Base-by-base conservation (phyloP, 2,113 vertebrate genomes). In the Romanogobio albipinnatus region DNA sequence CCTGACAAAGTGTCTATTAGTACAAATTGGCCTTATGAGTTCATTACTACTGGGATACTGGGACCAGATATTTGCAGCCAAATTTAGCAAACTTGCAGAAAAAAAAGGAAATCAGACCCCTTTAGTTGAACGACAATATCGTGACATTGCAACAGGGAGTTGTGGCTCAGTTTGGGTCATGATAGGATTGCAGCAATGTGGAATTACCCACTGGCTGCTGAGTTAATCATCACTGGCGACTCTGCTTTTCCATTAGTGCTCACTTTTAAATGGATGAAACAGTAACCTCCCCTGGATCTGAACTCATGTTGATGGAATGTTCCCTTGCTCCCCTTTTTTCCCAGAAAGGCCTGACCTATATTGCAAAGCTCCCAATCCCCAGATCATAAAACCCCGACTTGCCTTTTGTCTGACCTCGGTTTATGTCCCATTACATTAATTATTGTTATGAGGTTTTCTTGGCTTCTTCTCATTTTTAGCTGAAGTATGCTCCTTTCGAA, bases 381-480 rank as follows among this genome's bases (percentile, higher is more conserved):
- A 85, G n/a, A 13, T 36, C 58, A 61, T 71, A 68, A 83, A 66
- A 24, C 36, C 29, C 29, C 61, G 73, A 59, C 56, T 76, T 82
- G 43, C 59, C 56, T 75, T 87, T 85, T 39, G 45, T 43, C 86
- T 94, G 91, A 92, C 93, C 91, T 92, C 88, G 84, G 93, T 93
- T 91, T 90, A 87, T 88, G 85, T 90, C 75, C 79, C 70, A 88
- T 89, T 66, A 83, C 82, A 89, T 87, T 82, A 86, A 82, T 76
- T 45, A 39, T 78, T 84, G 73, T 78, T 85, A 79, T 64, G 83
- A 75, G 24, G 39, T 62, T 81, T 76, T 85, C 75, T 86, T 89
- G 85, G 87, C 88, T 88, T 90, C 90, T 90, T 87, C 33, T 80
- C 26, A 45, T 62, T 80, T 53, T 83, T n/a, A 80, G 9, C 8